Conservation (phyloP, 1,140 invertebrate genomes). For the Octopus sinensis region DNA sequence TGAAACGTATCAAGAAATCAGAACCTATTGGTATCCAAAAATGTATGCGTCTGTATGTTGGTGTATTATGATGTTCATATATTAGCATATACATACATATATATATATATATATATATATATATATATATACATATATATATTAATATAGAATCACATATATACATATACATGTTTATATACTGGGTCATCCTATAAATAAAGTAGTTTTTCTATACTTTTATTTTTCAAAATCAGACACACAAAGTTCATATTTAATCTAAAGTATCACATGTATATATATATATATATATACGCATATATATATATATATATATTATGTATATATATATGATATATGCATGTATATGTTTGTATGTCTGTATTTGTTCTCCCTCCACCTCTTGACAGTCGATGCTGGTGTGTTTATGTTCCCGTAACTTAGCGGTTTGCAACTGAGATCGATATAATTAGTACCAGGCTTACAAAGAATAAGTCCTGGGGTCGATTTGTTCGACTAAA, state of each 20-base stretch:
- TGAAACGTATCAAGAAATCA: no score
- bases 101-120: not conserved
- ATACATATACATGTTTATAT: not conserved
- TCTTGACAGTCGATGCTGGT: no score
- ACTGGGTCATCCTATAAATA: not conserved
- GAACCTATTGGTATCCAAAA: not conserved
- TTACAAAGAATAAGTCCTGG: no score
- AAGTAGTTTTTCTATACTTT: not conserved
- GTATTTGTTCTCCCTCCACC: not conserved
- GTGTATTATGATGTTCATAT: not conserved
- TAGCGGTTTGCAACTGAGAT: no score
- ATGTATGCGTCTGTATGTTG: not conserved
- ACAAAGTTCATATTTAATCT: no score
- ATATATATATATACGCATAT: no score
- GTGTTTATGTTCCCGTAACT: no score
- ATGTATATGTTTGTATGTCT: not conserved
- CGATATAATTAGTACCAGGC: no score
- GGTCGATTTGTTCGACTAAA: no score
- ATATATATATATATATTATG: not conserved
- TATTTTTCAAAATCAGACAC: no score
- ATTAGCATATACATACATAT: not conserved
- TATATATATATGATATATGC: not conserved
- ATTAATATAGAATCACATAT: not conserved
- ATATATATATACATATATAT: not conserved
- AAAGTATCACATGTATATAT: no score